Evolutionary conservation across 1,140 invertebrate genomes (phyloP).

Genomic region (Babylonia areolata): DNA sequence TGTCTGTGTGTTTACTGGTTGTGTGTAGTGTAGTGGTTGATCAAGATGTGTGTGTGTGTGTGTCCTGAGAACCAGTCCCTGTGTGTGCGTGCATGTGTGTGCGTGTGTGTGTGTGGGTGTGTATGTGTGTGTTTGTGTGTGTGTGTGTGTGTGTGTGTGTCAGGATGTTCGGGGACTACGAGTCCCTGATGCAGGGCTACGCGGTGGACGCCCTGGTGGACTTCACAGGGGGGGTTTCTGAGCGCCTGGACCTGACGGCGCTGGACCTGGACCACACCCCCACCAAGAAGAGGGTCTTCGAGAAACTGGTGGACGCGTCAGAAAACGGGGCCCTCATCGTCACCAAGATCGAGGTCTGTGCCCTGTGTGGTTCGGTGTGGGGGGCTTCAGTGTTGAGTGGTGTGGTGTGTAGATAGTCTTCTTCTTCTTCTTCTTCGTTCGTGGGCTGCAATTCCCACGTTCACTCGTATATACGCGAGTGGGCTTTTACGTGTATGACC

Average conservation of each 20-base stretch:
- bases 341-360: conserved; percentile 60
- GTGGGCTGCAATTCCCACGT: no score
- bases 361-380: not conserved
- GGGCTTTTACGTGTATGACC: no score
- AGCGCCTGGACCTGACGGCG: conserved; percentile 82
- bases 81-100: not conserved
- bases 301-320: conserved; percentile 57
- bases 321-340: conserved; percentile 62
- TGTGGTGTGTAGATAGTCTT: no score
- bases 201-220: conserved; percentile 85
- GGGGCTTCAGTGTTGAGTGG: no score
- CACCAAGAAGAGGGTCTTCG: conserved; percentile 53
- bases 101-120: not conserved
- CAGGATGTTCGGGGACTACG: conserved; percentile 86
- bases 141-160: conserved; percentile 15
- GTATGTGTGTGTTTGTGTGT: not conserved
- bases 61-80: no score
- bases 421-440: no score
- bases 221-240: conserved; percentile 86
- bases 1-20: no score
- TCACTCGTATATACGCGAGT: no score
- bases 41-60: no score
- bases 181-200: conserved; percentile 80
- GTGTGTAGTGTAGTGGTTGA: no score
- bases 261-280: conserved; percentile 52